phyloP scores from a whole-genome alignment of 2,113 vertebrate species.

The Rhinoderma darwinii region DNA sequence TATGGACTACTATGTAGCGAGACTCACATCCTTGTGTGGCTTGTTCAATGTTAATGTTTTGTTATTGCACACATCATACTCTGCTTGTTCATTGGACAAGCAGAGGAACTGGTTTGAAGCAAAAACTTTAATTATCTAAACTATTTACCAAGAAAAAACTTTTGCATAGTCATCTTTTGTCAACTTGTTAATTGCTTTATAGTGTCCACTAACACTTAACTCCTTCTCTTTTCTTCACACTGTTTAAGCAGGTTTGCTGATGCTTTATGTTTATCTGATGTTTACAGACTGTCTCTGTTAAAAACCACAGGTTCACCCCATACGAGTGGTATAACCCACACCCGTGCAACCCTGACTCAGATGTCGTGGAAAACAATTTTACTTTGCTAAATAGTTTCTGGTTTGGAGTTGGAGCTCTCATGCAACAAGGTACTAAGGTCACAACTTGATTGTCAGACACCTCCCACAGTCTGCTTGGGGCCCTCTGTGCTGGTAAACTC shows the following conservation, averaged over 20 bases:
- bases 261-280: conserved; percentile 63
- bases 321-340: conserved; percentile 99
- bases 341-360: conserved; percentile 97
- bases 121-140: neutral
- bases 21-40: no score
- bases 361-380: conserved; percentile 99
- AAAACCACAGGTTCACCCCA: conserved; percentile 90
- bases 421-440: conserved; percentile 95
- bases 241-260: conserved; percentile 63
- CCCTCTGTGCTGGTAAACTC: conserved; percentile 78
- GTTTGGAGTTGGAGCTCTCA: conserved; percentile 98
- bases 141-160: neutral
- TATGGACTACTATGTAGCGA: neutral
- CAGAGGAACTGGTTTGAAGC: no score
- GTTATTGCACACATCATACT: neutral
- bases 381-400: conserved; percentile 98
- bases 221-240: conserved; percentile 56
- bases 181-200: neutral
- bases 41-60: neutral
- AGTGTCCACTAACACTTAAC: neutral
- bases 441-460: conserved; percentile 70
- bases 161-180: neutral
- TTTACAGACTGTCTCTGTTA: conserved; percentile 78
- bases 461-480: conserved; percentile 79
- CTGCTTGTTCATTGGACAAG: neutral